A percentile compares a stretch with the other conserved stretches of the same genome.
These are phyloP conservation scores for Tetrao urogallus DNA, from an alignment of 2,113 vertebrate genomes.

Conservation along the genomic window DNA sequence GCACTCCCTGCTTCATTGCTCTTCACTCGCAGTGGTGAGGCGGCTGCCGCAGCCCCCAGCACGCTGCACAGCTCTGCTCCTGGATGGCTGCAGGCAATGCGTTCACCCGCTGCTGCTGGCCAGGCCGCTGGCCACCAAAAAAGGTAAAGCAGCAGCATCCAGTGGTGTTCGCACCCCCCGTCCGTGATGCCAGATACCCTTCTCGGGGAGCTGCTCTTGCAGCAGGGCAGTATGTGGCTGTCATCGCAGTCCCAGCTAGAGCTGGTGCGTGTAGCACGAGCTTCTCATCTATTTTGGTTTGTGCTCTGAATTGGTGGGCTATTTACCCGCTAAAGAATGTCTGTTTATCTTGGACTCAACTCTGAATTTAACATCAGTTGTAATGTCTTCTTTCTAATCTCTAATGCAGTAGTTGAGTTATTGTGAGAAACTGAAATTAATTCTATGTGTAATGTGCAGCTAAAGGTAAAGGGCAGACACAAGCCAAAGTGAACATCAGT, in stretches of 20 bases:
- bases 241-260: neutral
- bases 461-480: conserved; percentile 88
- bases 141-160: conserved; percentile 79
- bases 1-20: conserved; percentile 67
- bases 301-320: neutral
- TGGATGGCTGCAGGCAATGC: neutral
- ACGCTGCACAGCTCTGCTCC: neutral
- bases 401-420: neutral
- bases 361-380: neutral
- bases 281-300: neutral
- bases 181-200: rapidly evolving
- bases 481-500: conserved; percentile 88
- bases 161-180: neutral
- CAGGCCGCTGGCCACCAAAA: conserved; percentile 90
- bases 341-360: neutral
- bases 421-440: neutral
- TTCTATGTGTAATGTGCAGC: conserved; percentile 70
- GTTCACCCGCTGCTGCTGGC: conserved; percentile 21
- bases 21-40: conserved; percentile 5
- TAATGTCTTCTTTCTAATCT: neutral
- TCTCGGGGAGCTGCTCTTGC: neutral
- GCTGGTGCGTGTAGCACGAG: rapidly evolving
- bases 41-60: neutral
- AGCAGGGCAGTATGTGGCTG: neutral
- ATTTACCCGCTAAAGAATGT: neutral